Percentiles rank a stretch among this genome's conserved stretches.
These are phyloP conservation scores for Arnoldichthys spilopterus DNA, from an alignment of 2,797 vertebrate species.

Conservation along the genomic window DNA sequence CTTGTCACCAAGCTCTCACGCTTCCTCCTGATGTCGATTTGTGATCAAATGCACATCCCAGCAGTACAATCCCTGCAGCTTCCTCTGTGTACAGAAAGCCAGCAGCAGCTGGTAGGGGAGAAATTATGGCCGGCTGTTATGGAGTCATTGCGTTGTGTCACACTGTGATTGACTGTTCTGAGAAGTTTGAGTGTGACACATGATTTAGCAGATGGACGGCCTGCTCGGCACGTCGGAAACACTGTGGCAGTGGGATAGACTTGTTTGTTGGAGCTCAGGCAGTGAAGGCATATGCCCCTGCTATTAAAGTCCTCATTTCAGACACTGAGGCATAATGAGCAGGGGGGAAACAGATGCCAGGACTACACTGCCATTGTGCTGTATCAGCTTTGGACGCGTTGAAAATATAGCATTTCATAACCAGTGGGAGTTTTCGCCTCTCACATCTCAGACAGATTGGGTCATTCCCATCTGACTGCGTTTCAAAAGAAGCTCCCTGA, in stretches of 20 bases:
- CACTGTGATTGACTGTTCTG: slow-evolving; percentile 36
- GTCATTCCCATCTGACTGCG: no score
- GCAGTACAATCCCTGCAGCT: not conserved
- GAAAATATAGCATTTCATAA: not conserved
- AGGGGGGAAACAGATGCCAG: slow-evolving; percentile 11
- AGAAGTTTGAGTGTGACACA: slow-evolving; percentile 18
- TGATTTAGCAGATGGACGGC: slow-evolving; percentile 51
- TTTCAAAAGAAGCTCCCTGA: no score
- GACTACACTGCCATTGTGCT: not conserved
- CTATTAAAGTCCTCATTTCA: slow-evolving; percentile 11
- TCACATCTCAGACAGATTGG: not conserved
- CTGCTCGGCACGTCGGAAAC: slow-evolving; percentile 53
- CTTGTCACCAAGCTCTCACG: not conserved
- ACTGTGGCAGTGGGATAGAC: slow-evolving; percentile 49
- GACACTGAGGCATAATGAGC: slow-evolving; percentile 11
- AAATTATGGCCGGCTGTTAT: slow-evolving; percentile 32
- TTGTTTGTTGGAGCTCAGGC: slow-evolving; percentile 65
- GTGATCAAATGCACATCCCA: not conserved
- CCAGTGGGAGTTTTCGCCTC: not conserved
- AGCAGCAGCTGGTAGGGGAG: slow-evolving; percentile 10
- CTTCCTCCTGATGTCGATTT: not conserved
- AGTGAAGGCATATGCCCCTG: slow-evolving; percentile 54
- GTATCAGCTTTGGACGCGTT: not conserved
- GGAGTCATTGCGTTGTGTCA: slow-evolving; percentile 38
- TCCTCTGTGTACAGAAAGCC: not conserved